phyloP scores from a whole-genome alignment of 2,797 vertebrate species.

The Coendou prehensilis region DNA sequence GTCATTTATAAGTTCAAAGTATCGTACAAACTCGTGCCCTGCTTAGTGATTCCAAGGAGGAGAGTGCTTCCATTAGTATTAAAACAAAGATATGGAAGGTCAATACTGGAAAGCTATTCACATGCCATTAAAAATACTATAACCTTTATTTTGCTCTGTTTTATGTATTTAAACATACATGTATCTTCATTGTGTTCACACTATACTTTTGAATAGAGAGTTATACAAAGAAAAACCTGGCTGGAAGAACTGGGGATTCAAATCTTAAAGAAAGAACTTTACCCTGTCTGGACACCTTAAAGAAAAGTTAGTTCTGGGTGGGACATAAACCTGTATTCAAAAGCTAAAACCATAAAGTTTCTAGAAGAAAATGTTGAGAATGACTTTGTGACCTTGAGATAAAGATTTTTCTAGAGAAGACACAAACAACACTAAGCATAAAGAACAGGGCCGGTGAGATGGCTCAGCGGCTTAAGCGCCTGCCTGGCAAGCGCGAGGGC shows the following conservation, averaged over 20 bases:
- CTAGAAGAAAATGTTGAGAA: slow-evolving; percentile 9
- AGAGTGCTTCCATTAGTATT: neutral
- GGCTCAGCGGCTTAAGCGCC: no score
- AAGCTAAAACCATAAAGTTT: neutral
- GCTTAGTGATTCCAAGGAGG: neutral
- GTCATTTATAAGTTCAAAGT: neutral
- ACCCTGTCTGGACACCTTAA: neutral
- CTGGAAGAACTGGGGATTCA: neutral
- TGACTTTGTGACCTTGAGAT: neutral
- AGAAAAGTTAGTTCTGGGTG: neutral
- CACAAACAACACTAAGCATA: neutral
- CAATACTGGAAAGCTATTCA: neutral
- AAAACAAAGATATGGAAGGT: neutral
- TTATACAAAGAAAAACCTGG: neutral
- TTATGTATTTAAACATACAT: neutral
- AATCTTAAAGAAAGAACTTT: neutral
- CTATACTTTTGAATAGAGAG: neutral
- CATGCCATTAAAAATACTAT: neutral
- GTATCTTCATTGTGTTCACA: neutral
- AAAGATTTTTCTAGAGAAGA: neutral
- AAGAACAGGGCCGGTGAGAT: no score
- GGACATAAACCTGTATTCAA: neutral
- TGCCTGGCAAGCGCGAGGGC: no score
- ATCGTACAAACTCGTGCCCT: neutral
- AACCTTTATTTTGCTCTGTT: neutral